These are phyloP conservation scores for Entomobrya proxima DNA, from an alignment of 2,888 invertebrate genomes.

Conservation along the genomic window DNA sequence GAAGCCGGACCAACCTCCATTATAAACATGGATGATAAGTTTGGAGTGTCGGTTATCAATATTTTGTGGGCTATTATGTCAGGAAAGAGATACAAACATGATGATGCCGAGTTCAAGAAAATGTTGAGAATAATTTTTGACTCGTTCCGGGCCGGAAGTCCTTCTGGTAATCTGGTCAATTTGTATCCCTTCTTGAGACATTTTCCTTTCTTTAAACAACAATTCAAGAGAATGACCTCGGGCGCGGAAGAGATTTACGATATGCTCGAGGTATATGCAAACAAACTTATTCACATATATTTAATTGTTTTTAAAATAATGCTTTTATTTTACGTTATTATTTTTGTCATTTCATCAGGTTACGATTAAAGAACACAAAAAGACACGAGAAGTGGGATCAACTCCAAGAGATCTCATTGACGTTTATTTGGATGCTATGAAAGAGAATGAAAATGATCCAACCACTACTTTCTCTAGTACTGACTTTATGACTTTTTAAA, in stretches of 20 bases:
- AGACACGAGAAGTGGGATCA: conserved; percentile 56
- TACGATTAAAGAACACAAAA: conserved; percentile 72
- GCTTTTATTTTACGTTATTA: too few species aligned
- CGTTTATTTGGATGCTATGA: conserved; percentile 74
- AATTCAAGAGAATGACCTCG: conserved; percentile 26
- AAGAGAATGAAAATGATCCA: conserved; percentile 50
- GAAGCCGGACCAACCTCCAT: conserved; percentile 1
- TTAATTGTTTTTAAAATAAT: too few species aligned
- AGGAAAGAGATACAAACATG: conserved; percentile 70
- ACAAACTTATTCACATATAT: neutral
- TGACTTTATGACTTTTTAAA: too few species aligned
- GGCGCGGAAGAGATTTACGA: conserved; percentile 26
- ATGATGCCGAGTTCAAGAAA: conserved; percentile 71
- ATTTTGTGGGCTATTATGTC: conserved; percentile 72
- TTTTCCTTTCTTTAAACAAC: conserved; percentile 65
- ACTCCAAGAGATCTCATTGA: conserved; percentile 74
- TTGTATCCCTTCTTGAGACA: conserved; percentile 65
- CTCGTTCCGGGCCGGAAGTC: conserved; percentile 57
- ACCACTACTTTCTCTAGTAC: conserved; percentile 71
- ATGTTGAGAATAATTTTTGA: conserved; percentile 48
- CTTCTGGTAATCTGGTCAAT: conserved; percentile 41
- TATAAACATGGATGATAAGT: conserved; percentile 55
- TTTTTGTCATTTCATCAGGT: too few species aligned
- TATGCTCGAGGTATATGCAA: conserved; percentile 35
- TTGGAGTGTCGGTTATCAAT: conserved; percentile 70